A percentile compares a stretch with the other conserved stretches of the same genome.
These are phyloP conservation scores for Bhutanitis thaidina DNA, from an alignment of 2,888 invertebrate genomes.

Conservation along the genomic window DNA sequence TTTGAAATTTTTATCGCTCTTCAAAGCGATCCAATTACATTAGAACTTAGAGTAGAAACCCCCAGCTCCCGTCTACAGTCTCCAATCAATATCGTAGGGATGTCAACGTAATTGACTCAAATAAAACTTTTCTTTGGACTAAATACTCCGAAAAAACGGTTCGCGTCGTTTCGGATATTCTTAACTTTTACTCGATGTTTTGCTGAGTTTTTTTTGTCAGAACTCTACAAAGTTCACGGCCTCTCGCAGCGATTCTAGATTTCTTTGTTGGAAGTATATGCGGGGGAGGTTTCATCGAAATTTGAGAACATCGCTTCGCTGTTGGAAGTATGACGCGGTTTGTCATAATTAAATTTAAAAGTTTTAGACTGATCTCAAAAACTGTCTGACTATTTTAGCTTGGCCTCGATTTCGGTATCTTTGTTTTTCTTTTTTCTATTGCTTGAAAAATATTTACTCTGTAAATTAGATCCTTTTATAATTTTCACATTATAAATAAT, in stretches of 20 bases:
- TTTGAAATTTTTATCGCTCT: too few relatives aligned
- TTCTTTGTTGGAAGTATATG: conserved; percentile 23
- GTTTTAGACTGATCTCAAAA: background rate
- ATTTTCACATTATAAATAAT: too few relatives aligned
- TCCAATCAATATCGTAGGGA: conserved; percentile 32
- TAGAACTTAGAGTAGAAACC: background rate
- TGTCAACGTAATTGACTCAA: conserved; percentile 46
- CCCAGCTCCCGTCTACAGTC: background rate
- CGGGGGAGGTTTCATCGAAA: conserved; percentile 15
- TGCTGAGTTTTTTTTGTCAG: conserved; percentile 27
- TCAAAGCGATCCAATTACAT: too few relatives aligned
- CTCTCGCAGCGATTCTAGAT: conserved; percentile 10
- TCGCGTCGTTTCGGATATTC: conserved; percentile 25
- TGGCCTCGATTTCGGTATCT: too few relatives aligned
- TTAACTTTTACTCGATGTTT: conserved; percentile 30
- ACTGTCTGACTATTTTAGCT: too few relatives aligned
- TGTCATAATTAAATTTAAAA: conserved; percentile 20
- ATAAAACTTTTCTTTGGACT: conserved; percentile 38
- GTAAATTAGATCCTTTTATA: too few relatives aligned
- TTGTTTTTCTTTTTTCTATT: too few relatives aligned
- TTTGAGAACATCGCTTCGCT: conserved; percentile 10
- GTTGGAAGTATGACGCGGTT: conserved; percentile 3
- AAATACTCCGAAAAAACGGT: conserved; percentile 37
- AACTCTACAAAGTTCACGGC: conserved; percentile 26
- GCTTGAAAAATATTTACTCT: too few relatives aligned